phyloP scores from a whole-genome alignment of 35 echinoderm and acorn worm species.

The Eucidaris tribuloides region DNA sequence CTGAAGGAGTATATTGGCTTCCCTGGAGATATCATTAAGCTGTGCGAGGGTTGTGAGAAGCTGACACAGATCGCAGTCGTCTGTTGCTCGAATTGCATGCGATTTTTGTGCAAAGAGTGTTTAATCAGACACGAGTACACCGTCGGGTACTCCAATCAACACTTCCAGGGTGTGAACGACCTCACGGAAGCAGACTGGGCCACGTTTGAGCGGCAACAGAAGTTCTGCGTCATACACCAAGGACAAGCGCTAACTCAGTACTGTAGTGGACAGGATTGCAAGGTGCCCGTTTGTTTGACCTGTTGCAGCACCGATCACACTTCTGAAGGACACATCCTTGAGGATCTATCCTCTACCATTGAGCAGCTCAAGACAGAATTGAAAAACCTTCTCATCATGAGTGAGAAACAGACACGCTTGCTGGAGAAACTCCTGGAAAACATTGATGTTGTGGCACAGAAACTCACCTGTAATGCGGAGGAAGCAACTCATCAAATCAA shows the following conservation, averaged over 20 bases:
- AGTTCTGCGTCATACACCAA: constrained; percentile 44
- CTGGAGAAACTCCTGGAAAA: constrained; percentile 42
- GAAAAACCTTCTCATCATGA: constrained; percentile 33
- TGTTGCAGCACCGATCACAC: constrained; percentile 38
- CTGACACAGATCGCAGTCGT: constrained; percentile 20
- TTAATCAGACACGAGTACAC: constrained; percentile 49
- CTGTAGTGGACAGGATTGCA: constrained; percentile 45
- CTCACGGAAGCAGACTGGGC: constrained; percentile 14
- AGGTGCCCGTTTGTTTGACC: constrained; percentile 33
- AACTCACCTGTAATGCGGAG: constrained; percentile 37
- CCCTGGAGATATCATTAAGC: not conserved
- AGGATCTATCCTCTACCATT: constrained; percentile 29
- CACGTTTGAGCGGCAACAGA: constrained; percentile 14
- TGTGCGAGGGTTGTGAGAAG: constrained; percentile 50
- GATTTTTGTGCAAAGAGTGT: constrained; percentile 47
- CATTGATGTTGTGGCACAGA: constrained; percentile 15
- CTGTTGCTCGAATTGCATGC: constrained; percentile 46
- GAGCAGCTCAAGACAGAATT: constrained; percentile 27
- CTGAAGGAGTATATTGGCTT: constrained; percentile 38
- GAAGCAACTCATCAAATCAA: constrained; percentile 15
- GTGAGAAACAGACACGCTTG: constrained; percentile 14
- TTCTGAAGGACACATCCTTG: constrained; percentile 4
- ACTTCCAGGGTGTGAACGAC: constrained; percentile 35
- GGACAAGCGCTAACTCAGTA: constrained; percentile 40
- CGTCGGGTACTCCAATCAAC: constrained; percentile 37